Conservation (phyloP, 2,888 invertebrate genomes). For the Idaea straminata region DNA sequence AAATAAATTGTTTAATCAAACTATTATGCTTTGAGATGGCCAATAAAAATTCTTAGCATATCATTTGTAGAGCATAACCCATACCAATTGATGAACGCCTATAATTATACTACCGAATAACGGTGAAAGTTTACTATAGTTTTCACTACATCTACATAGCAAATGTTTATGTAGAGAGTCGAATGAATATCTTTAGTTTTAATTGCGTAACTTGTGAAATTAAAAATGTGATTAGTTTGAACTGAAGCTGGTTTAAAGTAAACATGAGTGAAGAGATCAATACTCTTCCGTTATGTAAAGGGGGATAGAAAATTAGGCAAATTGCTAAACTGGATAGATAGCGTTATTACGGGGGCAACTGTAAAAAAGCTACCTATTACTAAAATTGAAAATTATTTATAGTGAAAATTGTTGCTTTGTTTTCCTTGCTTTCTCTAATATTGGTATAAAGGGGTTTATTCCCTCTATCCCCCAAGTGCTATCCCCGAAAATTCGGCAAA, state of each 20-base stretch:
- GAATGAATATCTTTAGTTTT: conserved; percentile 34
- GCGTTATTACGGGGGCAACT: no score
- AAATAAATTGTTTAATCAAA: neutral
- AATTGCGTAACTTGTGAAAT: conserved; percentile 26
- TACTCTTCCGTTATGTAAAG: neutral
- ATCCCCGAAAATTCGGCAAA: no score
- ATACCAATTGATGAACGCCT: conserved; percentile 35
- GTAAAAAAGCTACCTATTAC: no score
- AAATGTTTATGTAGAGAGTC: conserved; percentile 40
- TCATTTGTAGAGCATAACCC: conserved; percentile 25
- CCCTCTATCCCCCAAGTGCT: no score
- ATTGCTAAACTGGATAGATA: neutral
- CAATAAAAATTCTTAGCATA: neutral
- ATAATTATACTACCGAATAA: conserved; percentile 39
- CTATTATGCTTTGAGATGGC: neutral
- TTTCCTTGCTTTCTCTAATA: no score
- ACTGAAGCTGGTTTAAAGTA: neutral
- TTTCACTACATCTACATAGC: conserved; percentile 40
- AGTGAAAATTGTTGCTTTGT: no score
- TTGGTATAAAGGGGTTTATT: no score
- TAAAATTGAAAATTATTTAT: no score
- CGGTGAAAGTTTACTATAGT: conserved; percentile 43
- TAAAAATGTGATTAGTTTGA: conserved; percentile 15
- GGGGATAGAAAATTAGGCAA: neutral
- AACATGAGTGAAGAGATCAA: neutral